Base-by-base conservation (phyloP, 2,113 vertebrate species). In the Anarrhichthys ocellatus region DNA sequence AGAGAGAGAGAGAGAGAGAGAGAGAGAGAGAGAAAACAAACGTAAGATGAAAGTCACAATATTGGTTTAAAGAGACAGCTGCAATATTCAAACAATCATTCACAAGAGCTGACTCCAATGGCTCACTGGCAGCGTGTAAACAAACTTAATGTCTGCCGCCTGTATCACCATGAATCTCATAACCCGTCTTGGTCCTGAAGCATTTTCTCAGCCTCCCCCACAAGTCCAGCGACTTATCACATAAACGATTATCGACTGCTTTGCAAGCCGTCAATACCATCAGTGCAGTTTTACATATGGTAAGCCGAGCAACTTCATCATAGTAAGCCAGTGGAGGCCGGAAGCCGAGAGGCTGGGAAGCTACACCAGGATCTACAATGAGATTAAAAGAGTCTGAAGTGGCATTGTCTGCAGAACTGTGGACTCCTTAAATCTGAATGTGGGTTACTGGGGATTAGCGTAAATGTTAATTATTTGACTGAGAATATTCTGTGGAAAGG, bases 211-310 rank as follows among this genome's bases (percentile, higher is more conserved):
- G 83, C 80, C 88, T 87, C 70, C 72, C 81, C 46, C 78, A 78
- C 84, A 81, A 87, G 80, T 92, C 82, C 87, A 83, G 78, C 87
- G 83, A 87, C 87, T 94, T 92, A 93, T 89, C 88, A 88, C 85
- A 82, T 79, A 91, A 93, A 93, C 54, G 82, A 93, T 91, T 93
- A 92, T 92, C 82, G 91, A 89, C 87, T 84, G 68, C 88, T 66
- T 83, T 81, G 70, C 71, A 62, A 82, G 83, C 82, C 81, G 79
- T 92, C 88, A 92, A 92, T 94, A 88, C 52, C 66, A 80, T 89
- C 84, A 86, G 80, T 54, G 81, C 78, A 84, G 87, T 88, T 92
- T 91, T 91, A 88, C 91, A 92, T 92, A 90, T 64, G 54, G 69
- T 86, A 90, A 91, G 86, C 82, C 76, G 8, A 29, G 71, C 81